Base-by-base conservation (phyloP, 2,888 invertebrate genomes). In the Drosophila anomelani region DNA sequence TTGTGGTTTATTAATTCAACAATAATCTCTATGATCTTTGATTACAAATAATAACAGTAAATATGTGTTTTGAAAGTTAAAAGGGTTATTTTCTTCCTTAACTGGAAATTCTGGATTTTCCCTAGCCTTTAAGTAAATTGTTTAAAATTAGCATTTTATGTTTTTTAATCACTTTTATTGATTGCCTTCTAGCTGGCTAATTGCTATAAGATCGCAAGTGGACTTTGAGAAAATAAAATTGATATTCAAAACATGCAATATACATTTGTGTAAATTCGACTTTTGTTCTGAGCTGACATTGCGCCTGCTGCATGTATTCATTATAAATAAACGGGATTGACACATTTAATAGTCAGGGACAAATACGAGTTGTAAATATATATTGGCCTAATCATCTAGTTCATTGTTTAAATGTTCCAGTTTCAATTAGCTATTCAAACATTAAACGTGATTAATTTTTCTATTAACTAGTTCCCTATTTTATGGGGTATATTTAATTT, bases 301-400 rank as follows among this genome's bases (percentile, higher is more conserved):
- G 67, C 54, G 17, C 38, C 12, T 34, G 26, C 8, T 46, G 26
- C 2, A 67, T 47, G 41, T 68, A 51, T 12, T 26, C 39, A 39
- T 43, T 53, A 39, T 39, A 39, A 17, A 68, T 39, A 34, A 46
- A 41, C 39, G 20, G 51, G 59, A 68, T 59, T 69, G 69, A 59
- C 69, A 69, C 69, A 69, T 68, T 69, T 69, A n/a, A 9, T 1
- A 47, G 53, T 59, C 67, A 67, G 67, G 55, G 67, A 32, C 67
- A 13, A 3, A 34, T 17, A 10, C 23, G 15, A 26, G 47, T 26
- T 55, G 47, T 56, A n/a, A 67, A 55, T 20, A 17, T 47, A 20
- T 49, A 47, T 60, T 49, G 34, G 49, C 60, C 26, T 12, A 6
- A 63, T 63, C 63, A 26, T 49, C 20, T 6, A 17, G 20, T 29